phyloP scores from a whole-genome alignment of 1,140 invertebrate species.

The Drosophila nannoptera region DNA sequence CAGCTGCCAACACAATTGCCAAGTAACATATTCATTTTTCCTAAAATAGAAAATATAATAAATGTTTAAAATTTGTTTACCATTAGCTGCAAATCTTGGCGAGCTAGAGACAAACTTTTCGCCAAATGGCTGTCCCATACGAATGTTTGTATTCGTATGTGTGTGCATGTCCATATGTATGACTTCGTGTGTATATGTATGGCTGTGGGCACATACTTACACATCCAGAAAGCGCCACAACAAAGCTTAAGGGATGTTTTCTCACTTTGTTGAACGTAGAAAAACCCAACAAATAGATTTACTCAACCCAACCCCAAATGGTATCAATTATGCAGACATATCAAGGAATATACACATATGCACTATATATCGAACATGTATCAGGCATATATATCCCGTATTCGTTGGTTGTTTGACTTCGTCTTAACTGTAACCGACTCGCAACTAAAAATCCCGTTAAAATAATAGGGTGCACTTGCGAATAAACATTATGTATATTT shows the following conservation, averaged over 20 bases:
- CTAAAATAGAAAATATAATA: conserved; percentile 1
- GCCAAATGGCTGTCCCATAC: conserved; percentile 6
- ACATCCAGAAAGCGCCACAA: conserved; percentile 3
- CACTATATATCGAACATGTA: no score
- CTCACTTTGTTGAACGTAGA: neutral
- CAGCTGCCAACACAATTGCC: conserved; percentile 81
- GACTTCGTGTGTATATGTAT: neutral
- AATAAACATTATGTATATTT: neutral
- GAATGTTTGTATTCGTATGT: neutral
- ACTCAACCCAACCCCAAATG: neutral
- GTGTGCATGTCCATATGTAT: neutral
- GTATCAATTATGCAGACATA: no score
- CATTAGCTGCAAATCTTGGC: neutral
- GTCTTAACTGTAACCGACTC: no score
- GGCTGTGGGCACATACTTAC: conserved; percentile 6
- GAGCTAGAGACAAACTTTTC: neutral
- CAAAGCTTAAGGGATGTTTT: conserved; percentile 3
- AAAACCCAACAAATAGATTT: neutral
- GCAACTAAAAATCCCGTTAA: neutral
- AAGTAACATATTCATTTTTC: conserved; percentile 60
- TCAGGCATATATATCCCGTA: no score
- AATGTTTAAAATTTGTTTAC: neutral
- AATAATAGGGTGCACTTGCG: neutral
- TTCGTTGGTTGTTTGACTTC: no score
- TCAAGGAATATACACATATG: no score